phyloP scores from a whole-genome alignment of 2,113 vertebrate genomes.

The Cervus canadensis region DNA sequence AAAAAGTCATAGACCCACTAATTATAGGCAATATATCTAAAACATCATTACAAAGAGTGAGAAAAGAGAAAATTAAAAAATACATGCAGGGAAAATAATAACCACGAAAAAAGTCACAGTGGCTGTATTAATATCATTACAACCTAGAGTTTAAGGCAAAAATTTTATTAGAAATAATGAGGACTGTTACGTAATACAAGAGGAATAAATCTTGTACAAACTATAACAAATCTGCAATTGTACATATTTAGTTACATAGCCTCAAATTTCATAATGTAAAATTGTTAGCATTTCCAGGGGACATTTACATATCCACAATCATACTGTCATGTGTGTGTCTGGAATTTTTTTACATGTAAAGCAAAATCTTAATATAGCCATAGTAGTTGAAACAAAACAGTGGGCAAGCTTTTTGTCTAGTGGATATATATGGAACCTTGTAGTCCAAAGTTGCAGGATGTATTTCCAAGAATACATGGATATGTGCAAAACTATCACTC shows the following conservation, averaged over 20 bases:
- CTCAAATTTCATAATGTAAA: slow-evolving; percentile 9
- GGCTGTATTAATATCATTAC: not conserved
- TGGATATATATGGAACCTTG: not conserved
- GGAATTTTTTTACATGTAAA: not conserved
- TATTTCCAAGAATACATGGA: not conserved
- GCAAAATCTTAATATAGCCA: not conserved
- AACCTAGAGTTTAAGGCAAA: not conserved
- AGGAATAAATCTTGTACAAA: not conserved
- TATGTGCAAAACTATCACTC: not conserved
- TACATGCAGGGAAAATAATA: not conserved
- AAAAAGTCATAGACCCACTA: not conserved
- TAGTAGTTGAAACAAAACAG: not conserved
- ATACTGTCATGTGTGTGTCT: not conserved
- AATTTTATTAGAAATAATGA: not conserved
- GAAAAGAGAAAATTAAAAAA: not conserved
- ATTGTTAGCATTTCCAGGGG: not conserved
- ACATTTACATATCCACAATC: not conserved
- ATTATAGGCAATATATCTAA: not conserved
- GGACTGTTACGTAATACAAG: not conserved
- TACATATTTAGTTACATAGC: not conserved
- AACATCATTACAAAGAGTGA: not conserved
- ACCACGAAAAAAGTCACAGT: not conserved
- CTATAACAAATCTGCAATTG: not conserved
- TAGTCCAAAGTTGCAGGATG: not conserved
- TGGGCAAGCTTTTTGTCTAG: not conserved